Percentiles rank a stretch among this genome's conserved stretches.
phyloP scores from a whole-genome alignment of 2,888 invertebrate species.

The Hydroisotoma schaefferi region DNA sequence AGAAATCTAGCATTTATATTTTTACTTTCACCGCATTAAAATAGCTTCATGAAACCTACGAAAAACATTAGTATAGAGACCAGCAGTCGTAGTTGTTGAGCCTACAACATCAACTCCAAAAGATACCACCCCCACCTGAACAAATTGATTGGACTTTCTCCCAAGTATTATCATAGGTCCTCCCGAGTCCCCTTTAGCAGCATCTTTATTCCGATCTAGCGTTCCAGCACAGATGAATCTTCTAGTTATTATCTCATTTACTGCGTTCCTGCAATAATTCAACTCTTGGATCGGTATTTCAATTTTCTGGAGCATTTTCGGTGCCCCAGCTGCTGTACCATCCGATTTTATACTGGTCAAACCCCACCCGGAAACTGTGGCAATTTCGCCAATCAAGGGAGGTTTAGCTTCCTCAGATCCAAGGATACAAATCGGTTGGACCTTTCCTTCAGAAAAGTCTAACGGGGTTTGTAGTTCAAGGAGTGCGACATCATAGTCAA shows the following conservation, averaged over 20 bases:
- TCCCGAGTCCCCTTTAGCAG: conserved; percentile 20
- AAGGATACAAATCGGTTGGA: conserved; percentile 3
- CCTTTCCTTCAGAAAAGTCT: neutral
- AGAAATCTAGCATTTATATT: neutral
- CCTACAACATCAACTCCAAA: conserved; percentile 6
- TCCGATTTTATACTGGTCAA: conserved; percentile 3
- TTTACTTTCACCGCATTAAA: neutral
- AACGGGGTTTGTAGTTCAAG: neutral
- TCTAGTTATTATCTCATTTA: conserved; percentile 2
- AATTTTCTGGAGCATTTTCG: conserved; percentile 16
- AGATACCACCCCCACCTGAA: conserved; percentile 21
- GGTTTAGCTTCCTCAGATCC: neutral
- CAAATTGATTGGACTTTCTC: neutral
- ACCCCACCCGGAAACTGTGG: conserved; percentile 17
- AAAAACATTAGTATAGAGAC: conserved; percentile 20
- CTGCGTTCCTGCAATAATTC: conserved; percentile 1
- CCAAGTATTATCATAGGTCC: conserved; percentile 18
- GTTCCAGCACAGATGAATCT: conserved; percentile 23
- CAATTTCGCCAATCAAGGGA: neutral
- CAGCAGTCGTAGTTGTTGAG: conserved; percentile 10
- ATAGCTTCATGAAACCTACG: too few relatives aligned
- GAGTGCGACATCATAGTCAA: conserved; percentile 7
- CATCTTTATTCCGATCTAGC: conserved; percentile 20
- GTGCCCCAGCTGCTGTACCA: neutral
- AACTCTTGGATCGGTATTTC: conserved; percentile 8